phyloP scores from a whole-genome alignment of 2,888 invertebrate genomes.

The Phlogophora meticulosa region DNA sequence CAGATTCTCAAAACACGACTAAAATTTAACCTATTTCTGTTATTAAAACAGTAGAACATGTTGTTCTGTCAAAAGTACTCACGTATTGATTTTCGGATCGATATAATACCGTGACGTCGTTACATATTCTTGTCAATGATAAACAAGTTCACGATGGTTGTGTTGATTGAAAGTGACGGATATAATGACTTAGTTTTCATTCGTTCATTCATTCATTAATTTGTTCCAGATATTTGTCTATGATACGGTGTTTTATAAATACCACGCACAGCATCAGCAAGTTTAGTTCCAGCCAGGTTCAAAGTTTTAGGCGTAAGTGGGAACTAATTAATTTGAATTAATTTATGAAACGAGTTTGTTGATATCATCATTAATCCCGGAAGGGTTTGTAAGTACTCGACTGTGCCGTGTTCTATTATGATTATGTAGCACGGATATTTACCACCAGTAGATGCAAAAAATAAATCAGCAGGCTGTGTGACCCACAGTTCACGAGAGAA shows the following conservation, averaged over 20 bases:
- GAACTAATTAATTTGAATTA: neutral
- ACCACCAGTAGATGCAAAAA: neutral
- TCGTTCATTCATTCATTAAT: slow-evolving; percentile 32
- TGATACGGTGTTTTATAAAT: slow-evolving; percentile 25
- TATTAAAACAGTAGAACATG: slow-evolving; percentile 4
- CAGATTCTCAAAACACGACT: neutral
- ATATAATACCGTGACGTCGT: slow-evolving; percentile 45
- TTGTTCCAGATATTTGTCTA: slow-evolving; percentile 39
- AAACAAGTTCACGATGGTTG: slow-evolving; percentile 34
- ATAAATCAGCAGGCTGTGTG: no score
- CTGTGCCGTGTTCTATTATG: neutral
- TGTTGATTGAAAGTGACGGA: slow-evolving; percentile 43
- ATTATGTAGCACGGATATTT: neutral
- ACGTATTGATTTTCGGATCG: slow-evolving; percentile 56
- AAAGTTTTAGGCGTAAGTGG: neutral
- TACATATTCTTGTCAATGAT: slow-evolving; percentile 38
- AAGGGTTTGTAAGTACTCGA: neutral
- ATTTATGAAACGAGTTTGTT: neutral
- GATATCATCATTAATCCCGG: no score
- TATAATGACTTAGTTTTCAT: slow-evolving; percentile 21
- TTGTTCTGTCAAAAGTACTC: slow-evolving; percentile 19
- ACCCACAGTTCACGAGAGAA: neutral
- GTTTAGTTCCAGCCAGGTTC: no score
- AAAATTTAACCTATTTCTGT: neutral
- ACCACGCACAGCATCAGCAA: no score